Evolutionary conservation across 2,113 vertebrate species (phyloP).

Genomic region (Theristicus caerulescens): DNA sequence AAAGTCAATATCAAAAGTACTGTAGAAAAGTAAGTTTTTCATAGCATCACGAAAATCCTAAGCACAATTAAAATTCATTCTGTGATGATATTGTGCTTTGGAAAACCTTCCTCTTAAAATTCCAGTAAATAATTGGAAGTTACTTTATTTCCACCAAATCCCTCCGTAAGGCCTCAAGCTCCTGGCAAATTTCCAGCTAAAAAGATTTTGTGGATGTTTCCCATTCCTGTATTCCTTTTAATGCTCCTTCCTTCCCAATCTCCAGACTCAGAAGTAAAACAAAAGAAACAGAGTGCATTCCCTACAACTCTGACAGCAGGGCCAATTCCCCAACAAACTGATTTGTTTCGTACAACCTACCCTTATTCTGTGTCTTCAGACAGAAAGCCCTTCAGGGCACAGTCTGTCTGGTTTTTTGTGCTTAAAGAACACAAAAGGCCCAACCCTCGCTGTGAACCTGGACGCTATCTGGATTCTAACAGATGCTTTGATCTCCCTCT

Average conservation of each 20-base stretch:
- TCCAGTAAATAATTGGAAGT: neutral
- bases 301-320: neutral
- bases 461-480: neutral
- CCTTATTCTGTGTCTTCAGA: neutral
- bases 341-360: neutral
- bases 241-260: neutral
- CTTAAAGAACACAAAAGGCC: neutral
- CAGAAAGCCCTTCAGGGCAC: neutral
- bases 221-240: neutral
- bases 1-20: neutral
- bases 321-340: neutral
- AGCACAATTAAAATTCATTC: neutral
- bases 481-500: neutral
- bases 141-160: neutral
- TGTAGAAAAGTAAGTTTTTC: neutral
- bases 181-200: neutral
- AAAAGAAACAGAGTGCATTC: neutral
- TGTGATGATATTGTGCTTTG: neutral
- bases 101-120: neutral
- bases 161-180: accelerated
- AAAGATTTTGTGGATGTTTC: neutral
- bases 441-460: neutral
- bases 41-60: neutral
- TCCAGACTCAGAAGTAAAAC: neutral
- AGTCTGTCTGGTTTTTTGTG: neutral